Evolutionary conservation across 2,113 vertebrate species (phyloP).

Genomic region (Balaeniceps rex): DNA sequence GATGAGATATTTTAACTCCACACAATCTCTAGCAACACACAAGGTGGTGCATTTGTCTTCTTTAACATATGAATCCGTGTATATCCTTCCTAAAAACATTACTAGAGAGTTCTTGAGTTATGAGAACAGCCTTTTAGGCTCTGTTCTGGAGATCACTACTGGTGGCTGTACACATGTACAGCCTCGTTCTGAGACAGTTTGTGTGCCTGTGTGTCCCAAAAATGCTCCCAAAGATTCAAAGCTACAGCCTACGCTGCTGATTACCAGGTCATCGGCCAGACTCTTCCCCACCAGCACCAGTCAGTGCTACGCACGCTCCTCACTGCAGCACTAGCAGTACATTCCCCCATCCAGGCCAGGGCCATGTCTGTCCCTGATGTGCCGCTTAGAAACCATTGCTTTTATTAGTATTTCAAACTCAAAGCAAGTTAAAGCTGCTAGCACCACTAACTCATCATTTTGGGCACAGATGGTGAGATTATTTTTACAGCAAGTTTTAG

Average conservation of each 20-base stretch:
- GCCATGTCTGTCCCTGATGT: not conserved
- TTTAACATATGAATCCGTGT: not conserved
- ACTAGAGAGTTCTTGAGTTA: not conserved
- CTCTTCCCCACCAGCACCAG: not conserved
- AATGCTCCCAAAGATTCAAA: not conserved
- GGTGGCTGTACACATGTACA: not conserved
- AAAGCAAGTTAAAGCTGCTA: not conserved
- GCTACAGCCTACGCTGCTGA: not conserved
- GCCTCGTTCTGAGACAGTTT: not conserved
- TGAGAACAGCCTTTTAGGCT: not conserved
- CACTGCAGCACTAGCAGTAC: not conserved
- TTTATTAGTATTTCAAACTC: not conserved
- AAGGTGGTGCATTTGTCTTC: not conserved
- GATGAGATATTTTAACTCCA: not conserved
- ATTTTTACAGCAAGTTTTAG: conserved; percentile 41
- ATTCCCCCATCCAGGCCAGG: not conserved
- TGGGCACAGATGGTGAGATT: conserved; percentile 45
- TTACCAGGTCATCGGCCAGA: not conserved
- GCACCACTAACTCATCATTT: not conserved
- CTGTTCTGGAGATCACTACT: not conserved
- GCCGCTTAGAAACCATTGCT: not conserved
- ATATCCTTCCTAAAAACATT: not conserved
- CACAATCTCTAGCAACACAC: not conserved
- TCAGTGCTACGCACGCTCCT: not conserved
- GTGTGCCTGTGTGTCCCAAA: not conserved